Conservation (phyloP, 35 echinoderm and acorn worm genomes). For the Anneissia japonica region DNA sequence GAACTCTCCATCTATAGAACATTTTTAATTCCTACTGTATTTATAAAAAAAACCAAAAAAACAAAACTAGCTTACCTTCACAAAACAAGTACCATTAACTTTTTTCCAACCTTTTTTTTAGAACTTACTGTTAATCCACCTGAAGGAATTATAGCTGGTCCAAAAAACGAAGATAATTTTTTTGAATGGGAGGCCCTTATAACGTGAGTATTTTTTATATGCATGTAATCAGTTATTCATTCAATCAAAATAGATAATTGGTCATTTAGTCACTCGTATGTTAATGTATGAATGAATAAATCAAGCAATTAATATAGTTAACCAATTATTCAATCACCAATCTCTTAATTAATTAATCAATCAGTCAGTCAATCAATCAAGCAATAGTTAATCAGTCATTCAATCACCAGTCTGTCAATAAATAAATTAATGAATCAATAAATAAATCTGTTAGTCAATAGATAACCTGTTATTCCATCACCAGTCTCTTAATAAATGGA, state of each 20-base stretch:
- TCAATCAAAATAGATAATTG: not conserved
- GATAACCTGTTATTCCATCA: no score
- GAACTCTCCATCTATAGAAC: not conserved
- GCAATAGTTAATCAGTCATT: no score
- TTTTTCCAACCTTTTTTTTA: slow-evolving; percentile 15
- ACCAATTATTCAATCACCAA: not conserved
- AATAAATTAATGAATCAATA: no score
- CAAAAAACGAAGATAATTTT: slow-evolving; percentile 89
- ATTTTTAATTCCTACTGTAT: not conserved
- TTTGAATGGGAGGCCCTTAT: slow-evolving; percentile 96
- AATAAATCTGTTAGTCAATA: no score
- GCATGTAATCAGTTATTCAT: not conserved
- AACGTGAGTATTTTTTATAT: slow-evolving; percentile 35
- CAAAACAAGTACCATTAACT: not conserved
- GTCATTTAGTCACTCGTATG: not conserved
- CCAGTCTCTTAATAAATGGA: no score
- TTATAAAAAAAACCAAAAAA: no score
- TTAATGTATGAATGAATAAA: not conserved
- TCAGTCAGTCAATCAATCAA: no score
- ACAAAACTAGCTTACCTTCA: no score
- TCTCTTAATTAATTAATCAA: no score
- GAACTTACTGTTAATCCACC: slow-evolving; percentile 88
- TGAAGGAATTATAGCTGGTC: slow-evolving; percentile 88
- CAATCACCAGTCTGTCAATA: no score
- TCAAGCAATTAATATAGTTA: not conserved